Percentiles rank a stretch among this genome's conserved stretches.
These are phyloP conservation scores for Esox lucius DNA, from an alignment of 2,797 vertebrate species.

Conservation along the genomic window DNA sequence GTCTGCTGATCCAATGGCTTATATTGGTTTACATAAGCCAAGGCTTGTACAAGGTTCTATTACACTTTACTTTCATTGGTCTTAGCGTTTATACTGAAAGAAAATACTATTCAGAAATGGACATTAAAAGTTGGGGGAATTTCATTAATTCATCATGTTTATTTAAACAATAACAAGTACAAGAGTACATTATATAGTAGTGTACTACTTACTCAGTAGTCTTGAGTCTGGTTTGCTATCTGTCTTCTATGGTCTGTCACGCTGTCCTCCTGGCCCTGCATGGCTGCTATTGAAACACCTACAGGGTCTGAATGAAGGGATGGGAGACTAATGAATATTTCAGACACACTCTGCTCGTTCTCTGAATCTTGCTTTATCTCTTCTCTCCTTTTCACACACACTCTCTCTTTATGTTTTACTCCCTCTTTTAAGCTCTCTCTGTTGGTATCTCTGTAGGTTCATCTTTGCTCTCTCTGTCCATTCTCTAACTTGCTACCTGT, in stretches of 20 bases:
- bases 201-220: too few relatives aligned
- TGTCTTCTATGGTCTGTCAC: slow-evolving; percentile 8
- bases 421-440: not conserved
- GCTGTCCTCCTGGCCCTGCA: slow-evolving; percentile 25
- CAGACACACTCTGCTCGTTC: slow-evolving; percentile 28
- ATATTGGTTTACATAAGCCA: too few relatives aligned
- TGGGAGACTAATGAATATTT: slow-evolving; percentile 61
- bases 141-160: not conserved
- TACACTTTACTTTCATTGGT: too few relatives aligned
- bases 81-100: not conserved
- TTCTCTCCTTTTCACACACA: slow-evolving; percentile 11
- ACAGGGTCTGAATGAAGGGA: slow-evolving; percentile 38
- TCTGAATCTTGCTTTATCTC: slow-evolving; percentile 26
- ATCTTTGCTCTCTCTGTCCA: not conserved
- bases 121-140: not conserved
- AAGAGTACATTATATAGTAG: too few relatives aligned
- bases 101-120: not conserved
- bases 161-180: slow-evolving; percentile 3
- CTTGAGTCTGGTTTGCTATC: not conserved
- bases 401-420: slow-evolving; percentile 17
- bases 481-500: not conserved
- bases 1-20: too few relatives aligned
- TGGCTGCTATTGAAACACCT: slow-evolving; percentile 29
- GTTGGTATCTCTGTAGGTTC: not conserved
- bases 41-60: too few relatives aligned